A percentile compares a stretch with the other conserved stretches of the same genome.
phyloP scores from a whole-genome alignment of 2,888 invertebrate species.

The Chrysodeixis includens region DNA sequence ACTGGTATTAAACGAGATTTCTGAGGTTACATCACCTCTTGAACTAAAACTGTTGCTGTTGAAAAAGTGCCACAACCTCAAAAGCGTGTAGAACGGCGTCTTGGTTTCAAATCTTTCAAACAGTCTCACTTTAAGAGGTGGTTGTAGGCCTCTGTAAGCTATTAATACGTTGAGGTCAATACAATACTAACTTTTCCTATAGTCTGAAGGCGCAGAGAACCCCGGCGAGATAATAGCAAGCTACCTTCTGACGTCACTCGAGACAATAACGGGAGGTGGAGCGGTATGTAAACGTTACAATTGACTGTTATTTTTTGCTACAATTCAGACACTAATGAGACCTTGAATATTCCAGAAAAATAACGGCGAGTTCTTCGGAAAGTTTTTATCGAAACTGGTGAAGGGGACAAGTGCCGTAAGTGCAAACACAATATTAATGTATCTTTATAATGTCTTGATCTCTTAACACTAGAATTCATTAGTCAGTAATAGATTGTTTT shows the following conservation, averaged over 20 bases:
- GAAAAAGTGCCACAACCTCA: too few relatives aligned
- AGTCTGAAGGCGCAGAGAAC: slow-evolving; percentile 83
- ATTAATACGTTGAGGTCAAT: too few relatives aligned
- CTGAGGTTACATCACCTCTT: too few relatives aligned
- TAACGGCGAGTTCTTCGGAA: slow-evolving; percentile 85
- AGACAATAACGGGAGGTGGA: slow-evolving; percentile 85
- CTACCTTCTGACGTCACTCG: slow-evolving; percentile 82
- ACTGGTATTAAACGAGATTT: background rate
- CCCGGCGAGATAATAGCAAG: slow-evolving; percentile 83
- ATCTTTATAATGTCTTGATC: background rate
- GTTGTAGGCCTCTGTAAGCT: background rate
- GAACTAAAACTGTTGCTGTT: too few relatives aligned
- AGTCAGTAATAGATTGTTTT: too few relatives aligned
- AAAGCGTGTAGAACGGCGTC: too few relatives aligned
- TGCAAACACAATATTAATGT: slow-evolving; percentile 14
- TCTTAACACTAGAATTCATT: too few relatives aligned
- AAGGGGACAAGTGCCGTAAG: slow-evolving; percentile 85
- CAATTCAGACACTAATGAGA: background rate
- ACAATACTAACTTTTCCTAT: slow-evolving; percentile 12
- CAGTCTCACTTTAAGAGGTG: too few relatives aligned
- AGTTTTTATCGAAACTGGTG: slow-evolving; percentile 78
- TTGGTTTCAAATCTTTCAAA: too few relatives aligned
- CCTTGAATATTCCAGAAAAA: slow-evolving; percentile 75
- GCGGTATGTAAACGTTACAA: slow-evolving; percentile 72
- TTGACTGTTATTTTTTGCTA: background rate